These are phyloP conservation scores for Trachythela sp. DNA, from an alignment of 64 coral and sea anemone genomes.

Conservation along the genomic window DNA sequence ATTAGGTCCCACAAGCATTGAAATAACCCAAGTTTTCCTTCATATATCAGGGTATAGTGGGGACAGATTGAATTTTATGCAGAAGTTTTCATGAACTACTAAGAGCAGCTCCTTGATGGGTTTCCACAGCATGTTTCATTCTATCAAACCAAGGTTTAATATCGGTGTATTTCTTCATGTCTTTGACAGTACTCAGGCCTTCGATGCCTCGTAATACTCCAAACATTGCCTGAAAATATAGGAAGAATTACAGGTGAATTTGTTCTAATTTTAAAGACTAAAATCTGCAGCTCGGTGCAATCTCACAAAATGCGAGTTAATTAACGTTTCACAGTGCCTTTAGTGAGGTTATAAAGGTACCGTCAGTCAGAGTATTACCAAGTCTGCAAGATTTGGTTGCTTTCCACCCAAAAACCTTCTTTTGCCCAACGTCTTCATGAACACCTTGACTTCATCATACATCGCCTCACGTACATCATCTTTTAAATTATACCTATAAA, in stretches of 20 bases:
- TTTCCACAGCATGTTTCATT: conserved; percentile 67
- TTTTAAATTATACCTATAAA: conserved; percentile 72
- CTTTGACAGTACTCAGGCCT: conserved; percentile 70
- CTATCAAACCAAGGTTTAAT: conserved; percentile 87
- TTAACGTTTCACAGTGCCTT: no score
- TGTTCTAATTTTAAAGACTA: no score
- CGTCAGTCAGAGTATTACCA: conserved; percentile 35
- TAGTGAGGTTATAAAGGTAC: no score
- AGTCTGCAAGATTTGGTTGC: conserved; percentile 82
- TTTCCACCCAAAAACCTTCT: conserved; percentile 88
- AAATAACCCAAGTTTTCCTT: no score
- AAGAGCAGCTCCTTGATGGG: conserved; percentile 53
- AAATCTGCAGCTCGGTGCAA: no score
- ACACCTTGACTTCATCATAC: conserved; percentile 89
- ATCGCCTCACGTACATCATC: conserved; percentile 82
- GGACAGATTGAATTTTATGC: no score
- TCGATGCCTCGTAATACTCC: conserved; percentile 91
- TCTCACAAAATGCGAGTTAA: background rate
- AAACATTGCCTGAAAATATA: conserved; percentile 69
- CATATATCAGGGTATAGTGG: no score
- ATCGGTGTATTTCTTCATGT: conserved; percentile 73
- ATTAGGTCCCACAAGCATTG: no score
- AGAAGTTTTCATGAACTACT: background rate
- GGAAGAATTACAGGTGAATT: no score
- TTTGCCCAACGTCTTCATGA: conserved; percentile 86